Evolutionary conservation across 2,113 vertebrate species (phyloP).

Genomic region (Oreochromis aureus): DNA sequence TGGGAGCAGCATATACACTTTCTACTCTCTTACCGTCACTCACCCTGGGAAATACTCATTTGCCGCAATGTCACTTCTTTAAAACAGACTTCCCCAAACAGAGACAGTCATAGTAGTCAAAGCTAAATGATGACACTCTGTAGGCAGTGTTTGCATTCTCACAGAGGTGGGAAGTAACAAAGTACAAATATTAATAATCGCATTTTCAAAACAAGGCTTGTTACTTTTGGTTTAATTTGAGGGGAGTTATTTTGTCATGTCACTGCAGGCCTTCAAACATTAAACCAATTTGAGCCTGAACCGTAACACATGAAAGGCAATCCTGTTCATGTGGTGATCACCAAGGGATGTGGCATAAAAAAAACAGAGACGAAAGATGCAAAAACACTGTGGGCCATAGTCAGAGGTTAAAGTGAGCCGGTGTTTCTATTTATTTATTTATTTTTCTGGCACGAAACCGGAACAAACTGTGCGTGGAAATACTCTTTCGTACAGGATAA

Average conservation of each 20-base stretch:
- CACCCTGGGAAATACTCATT: background rate
- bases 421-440: background rate
- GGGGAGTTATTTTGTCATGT: background rate
- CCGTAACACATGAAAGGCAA: background rate
- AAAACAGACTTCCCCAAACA: background rate
- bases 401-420: background rate
- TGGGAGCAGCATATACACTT: background rate
- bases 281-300: background rate
- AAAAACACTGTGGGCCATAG: background rate
- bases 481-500: background rate
- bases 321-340: background rate
- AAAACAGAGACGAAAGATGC: background rate
- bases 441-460: background rate
- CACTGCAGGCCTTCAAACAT: background rate
- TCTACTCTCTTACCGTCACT: background rate
- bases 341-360: background rate
- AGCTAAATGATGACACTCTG: background rate
- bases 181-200: background rate
- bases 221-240: background rate
- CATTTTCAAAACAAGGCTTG: background rate
- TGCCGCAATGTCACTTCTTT: background rate
- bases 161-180: background rate
- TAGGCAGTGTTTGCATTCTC: rapidly evolving
- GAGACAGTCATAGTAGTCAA: no score
- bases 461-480: rapidly evolving